Percentiles rank a stretch among this genome's conserved stretches.
These are phyloP conservation scores for Conomelus anceps DNA, from an alignment of 2,888 invertebrate species.

Conservation along the genomic window DNA sequence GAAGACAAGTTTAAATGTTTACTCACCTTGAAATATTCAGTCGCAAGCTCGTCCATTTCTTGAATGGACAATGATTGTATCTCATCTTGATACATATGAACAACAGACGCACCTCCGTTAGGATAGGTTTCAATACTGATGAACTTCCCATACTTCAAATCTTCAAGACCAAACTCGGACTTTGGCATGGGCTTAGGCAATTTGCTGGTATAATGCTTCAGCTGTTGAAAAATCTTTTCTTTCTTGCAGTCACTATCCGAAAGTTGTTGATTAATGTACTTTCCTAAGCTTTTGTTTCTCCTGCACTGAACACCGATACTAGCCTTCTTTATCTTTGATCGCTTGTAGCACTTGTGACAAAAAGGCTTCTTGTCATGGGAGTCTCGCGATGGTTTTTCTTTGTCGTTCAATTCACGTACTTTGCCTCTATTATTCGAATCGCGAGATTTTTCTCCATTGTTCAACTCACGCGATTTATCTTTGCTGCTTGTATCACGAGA, in stretches of 20 bases:
- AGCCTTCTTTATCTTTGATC: slow-evolving; percentile 61
- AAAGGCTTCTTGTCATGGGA: slow-evolving; percentile 23
- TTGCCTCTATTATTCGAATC: background rate
- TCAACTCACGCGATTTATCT: background rate
- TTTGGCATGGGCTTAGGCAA: slow-evolving; percentile 34
- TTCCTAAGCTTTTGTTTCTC: slow-evolving; percentile 44
- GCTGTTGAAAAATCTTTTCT: slow-evolving; percentile 17
- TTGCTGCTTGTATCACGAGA: background rate
- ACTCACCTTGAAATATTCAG: slow-evolving; percentile 76
- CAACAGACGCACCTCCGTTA: slow-evolving; percentile 88
- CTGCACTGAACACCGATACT: slow-evolving; percentile 68
- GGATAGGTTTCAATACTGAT: slow-evolving; percentile 88
- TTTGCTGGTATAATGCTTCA: slow-evolving; percentile 14
- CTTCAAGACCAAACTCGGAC: slow-evolving; percentile 28
- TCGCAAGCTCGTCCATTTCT: slow-evolving; percentile 71
- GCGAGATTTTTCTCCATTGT: background rate
- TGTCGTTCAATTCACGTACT: background rate
- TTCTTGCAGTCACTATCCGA: slow-evolving; percentile 9
- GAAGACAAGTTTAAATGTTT: background rate
- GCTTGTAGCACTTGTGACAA: slow-evolving; percentile 61
- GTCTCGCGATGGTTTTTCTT: background rate
- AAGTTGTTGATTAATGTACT: slow-evolving; percentile 31
- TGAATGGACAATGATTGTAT: slow-evolving; percentile 62
- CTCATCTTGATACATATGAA: slow-evolving; percentile 88
- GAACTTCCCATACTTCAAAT: slow-evolving; percentile 43